Conservation (phyloP, 2,797 vertebrate genomes). For the Rhinoraja longicauda region DNA sequence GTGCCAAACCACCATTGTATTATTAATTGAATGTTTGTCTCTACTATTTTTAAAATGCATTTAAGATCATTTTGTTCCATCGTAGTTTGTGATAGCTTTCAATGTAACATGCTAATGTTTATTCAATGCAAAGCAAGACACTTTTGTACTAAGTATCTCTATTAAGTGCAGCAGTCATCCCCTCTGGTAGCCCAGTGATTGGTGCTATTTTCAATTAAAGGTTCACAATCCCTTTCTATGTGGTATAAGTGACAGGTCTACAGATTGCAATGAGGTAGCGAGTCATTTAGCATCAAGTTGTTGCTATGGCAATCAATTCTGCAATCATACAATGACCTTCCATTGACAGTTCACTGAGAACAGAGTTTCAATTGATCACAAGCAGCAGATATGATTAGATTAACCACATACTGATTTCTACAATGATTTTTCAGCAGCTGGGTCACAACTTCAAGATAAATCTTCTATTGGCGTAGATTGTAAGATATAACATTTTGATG, state of each 20-base stretch:
- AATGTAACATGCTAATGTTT: not conserved
- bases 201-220: not conserved
- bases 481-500: not conserved
- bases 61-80: not conserved
- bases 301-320: conserved; percentile 29
- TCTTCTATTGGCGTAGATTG: not conserved
- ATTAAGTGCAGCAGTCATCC: no score
- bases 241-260: not conserved
- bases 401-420: not conserved
- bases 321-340: conserved; percentile 1
- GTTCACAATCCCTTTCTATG: conserved; percentile 6
- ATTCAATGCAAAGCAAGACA: not conserved
- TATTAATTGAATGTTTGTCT: not conserved
- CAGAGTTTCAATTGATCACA: conserved; percentile 24
- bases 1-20: no score
- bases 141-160: not conserved
- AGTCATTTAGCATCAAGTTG: not conserved
- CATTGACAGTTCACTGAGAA: conserved; percentile 32
- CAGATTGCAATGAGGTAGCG: not conserved
- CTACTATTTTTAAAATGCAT: not conserved
- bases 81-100: not conserved
- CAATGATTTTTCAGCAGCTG: conserved; percentile 1
- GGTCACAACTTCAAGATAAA: conserved; percentile 1
- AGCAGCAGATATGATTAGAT: not conserved
- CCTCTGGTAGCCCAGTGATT: not conserved